Conservation (phyloP, 2,888 invertebrate genomes). For the Epinotia brunnichana region DNA sequence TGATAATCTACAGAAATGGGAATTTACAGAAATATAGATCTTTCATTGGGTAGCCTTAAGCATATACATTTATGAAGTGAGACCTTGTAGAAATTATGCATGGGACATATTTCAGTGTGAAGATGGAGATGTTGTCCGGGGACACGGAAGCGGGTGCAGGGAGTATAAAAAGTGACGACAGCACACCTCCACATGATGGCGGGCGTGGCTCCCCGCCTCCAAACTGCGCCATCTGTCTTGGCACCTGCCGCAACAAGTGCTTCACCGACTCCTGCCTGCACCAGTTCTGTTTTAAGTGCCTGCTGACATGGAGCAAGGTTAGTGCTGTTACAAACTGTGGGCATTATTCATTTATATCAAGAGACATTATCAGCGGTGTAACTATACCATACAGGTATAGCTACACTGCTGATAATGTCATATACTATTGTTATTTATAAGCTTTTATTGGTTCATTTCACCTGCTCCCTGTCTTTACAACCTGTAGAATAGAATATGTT, state of each 20-base stretch:
- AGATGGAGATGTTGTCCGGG: conserved; percentile 68
- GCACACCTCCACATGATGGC: conserved; percentile 71
- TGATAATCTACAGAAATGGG: not conserved
- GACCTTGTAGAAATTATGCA: not conserved
- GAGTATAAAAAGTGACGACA: conserved; percentile 78
- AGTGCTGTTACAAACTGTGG: conserved; percentile 43
- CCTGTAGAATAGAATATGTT: too few species aligned
- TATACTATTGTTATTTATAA: too few species aligned
- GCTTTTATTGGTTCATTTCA: too few species aligned
- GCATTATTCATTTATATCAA: conserved; percentile 6
- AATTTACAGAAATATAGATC: too few species aligned
- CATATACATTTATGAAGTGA: not conserved
- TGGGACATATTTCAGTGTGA: not conserved
- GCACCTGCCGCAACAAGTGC: conserved; percentile 92
- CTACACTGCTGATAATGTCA: too few species aligned
- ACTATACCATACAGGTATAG: too few species aligned
- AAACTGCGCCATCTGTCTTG: conserved; percentile 96
- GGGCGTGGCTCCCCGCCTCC: conserved; percentile 88
- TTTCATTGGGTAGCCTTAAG: too few species aligned
- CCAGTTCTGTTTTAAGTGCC: conserved; percentile 96
- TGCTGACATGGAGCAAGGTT: conserved; percentile 96
- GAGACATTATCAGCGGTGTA: not conserved
- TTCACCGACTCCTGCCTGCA: conserved; percentile 97
- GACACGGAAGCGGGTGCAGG: conserved; percentile 68
- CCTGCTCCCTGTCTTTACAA: too few species aligned